Evolutionary conservation across 2,797 vertebrate genomes (phyloP), one percentile per base, ranked within the genome.

Genomic region (Cuniculus paca): DNA sequence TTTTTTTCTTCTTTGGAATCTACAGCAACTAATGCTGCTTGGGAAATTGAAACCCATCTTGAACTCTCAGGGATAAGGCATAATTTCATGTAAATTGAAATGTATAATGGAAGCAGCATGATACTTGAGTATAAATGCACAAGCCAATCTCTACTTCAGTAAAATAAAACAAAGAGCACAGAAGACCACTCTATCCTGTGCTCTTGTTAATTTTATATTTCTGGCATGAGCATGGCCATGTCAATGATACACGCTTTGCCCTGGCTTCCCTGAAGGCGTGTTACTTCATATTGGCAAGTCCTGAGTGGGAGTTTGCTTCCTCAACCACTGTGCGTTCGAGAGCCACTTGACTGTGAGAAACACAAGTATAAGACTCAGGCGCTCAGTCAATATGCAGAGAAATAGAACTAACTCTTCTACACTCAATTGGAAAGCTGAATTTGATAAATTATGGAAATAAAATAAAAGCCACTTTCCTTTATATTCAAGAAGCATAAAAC

Each of bases 171-270:
- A 96, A 95, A 95, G 75, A 72, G 79, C 42, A 50, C 22, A 0
- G 84, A 56, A 97, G 97, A 81, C 84, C 54, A 78, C 96, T 39
- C 93, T 95, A 45, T 0, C 0, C 2, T 95, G 93, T 92, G 48
- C 26, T 96, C 80, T 94, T 94, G 85, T 90, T 97, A 97, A 96
- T 85, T 97, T 97, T 82, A 4, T 79, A 88, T 96, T 97, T 97
- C 80, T 90, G 90, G 88, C 36, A 45, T 39, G 91, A 96, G 4
- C 84, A 34, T 58, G 81, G 88, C 88, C 28, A 26, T 90, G 94
- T 95, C 79, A 63, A 31, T 91, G 90, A 94, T 17, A 12, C 63
- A 86, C 97, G 12, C 8, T 65, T 72, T 97, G 96, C 95, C 42
- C 94, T 90, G 94, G 63, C 80, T 97, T 97, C 90, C 75, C 90